A percentile compares a stretch with the other conserved stretches of the same genome.
phyloP scores from a whole-genome alignment of 2,888 invertebrate genomes.

The Dione vanillae region DNA sequence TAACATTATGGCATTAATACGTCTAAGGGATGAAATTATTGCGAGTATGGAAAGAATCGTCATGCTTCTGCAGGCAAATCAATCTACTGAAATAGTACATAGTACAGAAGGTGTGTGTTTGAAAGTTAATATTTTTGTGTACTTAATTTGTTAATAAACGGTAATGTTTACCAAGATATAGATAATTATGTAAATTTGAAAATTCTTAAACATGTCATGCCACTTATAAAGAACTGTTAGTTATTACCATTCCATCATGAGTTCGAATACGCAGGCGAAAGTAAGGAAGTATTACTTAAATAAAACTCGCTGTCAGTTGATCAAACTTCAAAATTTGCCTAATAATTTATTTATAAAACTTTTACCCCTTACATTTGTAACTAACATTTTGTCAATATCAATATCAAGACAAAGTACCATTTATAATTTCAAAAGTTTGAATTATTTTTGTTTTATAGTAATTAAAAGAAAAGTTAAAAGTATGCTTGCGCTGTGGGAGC shows the following conservation, averaged over 20 bases:
- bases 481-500: slow-evolving; percentile 93
- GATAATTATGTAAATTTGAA: no score
- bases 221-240: no score
- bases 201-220: no score
- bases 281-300: no score
- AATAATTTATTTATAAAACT: no score
- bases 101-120: slow-evolving; percentile 43
- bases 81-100: slow-evolving; percentile 41
- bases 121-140: not conserved
- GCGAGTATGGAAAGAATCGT: slow-evolving; percentile 90
- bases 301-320: no score
- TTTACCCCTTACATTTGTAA: no score
- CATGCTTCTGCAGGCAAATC: slow-evolving; percentile 88
- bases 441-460: slow-evolving; percentile 51
- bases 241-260: no score
- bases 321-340: no score
- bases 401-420: no score
- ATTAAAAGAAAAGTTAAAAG: slow-evolving; percentile 87
- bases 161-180: not conserved
- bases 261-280: no score
- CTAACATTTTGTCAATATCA: no score
- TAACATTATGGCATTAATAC: slow-evolving; percentile 91
- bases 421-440: not conserved
- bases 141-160: not conserved
- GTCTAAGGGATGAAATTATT: slow-evolving; percentile 89